Evolutionary conservation across 2,797 vertebrate genomes (phyloP).

Genomic region (Antennarius maculatus): DNA sequence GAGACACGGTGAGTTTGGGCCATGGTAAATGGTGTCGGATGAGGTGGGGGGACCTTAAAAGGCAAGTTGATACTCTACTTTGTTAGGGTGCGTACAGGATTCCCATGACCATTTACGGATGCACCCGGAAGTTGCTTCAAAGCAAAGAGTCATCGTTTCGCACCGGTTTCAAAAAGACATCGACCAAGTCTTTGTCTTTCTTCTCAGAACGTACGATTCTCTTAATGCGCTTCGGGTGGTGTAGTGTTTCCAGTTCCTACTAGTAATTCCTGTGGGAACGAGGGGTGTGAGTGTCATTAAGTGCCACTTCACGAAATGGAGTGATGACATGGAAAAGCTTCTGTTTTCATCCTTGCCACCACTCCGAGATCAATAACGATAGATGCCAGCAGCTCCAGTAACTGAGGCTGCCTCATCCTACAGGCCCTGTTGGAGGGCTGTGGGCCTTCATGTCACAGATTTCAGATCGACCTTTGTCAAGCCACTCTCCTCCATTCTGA

Average conservation of each 20-base stretch:
- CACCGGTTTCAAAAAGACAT: constrained; percentile 33
- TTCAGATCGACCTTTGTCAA: constrained; percentile 37
- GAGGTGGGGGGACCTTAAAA: constrained; percentile 47
- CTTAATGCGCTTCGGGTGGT: constrained; percentile 17
- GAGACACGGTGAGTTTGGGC: constrained; percentile 68
- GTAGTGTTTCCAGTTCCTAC: constrained; percentile 29
- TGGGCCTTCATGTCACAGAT: constrained; percentile 42
- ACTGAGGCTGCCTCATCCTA: constrained; percentile 53
- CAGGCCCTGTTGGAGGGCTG: constrained; percentile 39
- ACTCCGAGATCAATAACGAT: constrained; percentile 70
- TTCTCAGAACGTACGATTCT: constrained; percentile 18
- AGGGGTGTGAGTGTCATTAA: constrained; percentile 67
- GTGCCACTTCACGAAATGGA: constrained; percentile 65
- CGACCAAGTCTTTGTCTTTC: constrained; percentile 17
- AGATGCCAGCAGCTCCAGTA: constrained; percentile 53
- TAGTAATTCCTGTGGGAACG: constrained; percentile 41
- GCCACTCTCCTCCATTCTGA: constrained; percentile 3
- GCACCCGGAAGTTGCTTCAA: constrained; percentile 12
- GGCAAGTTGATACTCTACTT: constrained; percentile 53
- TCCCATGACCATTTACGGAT: constrained; percentile 34
- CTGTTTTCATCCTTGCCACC: constrained; percentile 67
- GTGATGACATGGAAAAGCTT: constrained; percentile 76
- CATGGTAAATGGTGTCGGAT: constrained; percentile 41
- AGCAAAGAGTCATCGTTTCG: background rate
- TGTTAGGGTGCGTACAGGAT: constrained; percentile 6